Percentiles rank a stretch among this genome's conserved stretches.
Evolutionary conservation across 2,113 vertebrate genomes (phyloP).

Genomic region (Sebastes schlegelii): DNA sequence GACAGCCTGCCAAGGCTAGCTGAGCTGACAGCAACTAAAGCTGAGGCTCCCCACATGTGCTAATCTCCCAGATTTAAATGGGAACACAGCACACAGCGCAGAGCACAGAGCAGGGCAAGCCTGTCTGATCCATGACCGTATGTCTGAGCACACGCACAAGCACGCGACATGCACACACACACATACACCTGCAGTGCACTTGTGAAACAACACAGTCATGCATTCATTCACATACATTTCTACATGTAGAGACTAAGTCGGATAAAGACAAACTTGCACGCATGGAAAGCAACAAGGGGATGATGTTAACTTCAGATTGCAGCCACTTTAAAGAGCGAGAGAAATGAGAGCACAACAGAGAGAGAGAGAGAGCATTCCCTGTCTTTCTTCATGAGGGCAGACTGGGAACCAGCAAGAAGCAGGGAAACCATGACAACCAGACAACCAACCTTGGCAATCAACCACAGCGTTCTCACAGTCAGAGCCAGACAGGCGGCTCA

Average conservation of each 20-base stretch:
- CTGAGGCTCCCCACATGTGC: slow-evolving; percentile 79
- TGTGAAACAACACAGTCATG: slow-evolving; percentile 30
- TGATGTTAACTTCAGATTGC: slow-evolving; percentile 53
- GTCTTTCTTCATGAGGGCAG: slow-evolving; percentile 68
- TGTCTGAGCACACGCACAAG: slow-evolving; percentile 62
- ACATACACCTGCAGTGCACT: not conserved
- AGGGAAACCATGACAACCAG: slow-evolving; percentile 85
- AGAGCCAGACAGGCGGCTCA: slow-evolving; percentile 70
- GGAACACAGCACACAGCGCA: slow-evolving; percentile 71
- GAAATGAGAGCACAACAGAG: slow-evolving; percentile 22
- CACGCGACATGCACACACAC: slow-evolving; percentile 20
- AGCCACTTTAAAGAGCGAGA: slow-evolving; percentile 45
- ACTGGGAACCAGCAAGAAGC: slow-evolving; percentile 78
- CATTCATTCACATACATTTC: slow-evolving; percentile 1
- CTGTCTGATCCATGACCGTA: slow-evolving; percentile 77
- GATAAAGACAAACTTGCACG: slow-evolving; percentile 4
- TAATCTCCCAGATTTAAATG: slow-evolving; percentile 83
- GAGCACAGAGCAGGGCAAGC: slow-evolving; percentile 76
- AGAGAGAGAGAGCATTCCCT: slow-evolving; percentile 39
- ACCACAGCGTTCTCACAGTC: slow-evolving; percentile 70
- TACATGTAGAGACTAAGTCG: not conserved
- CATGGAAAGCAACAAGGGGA: slow-evolving; percentile 11
- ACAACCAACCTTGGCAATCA: slow-evolving; percentile 79
- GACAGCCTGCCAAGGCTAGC: slow-evolving; percentile 75
- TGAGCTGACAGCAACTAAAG: slow-evolving; percentile 80